Percentiles rank a stretch among this genome's conserved stretches.
Conservation (phyloP, 92 coral and sea anemone genomes). For the Epizoanthus scotinus region DNA sequence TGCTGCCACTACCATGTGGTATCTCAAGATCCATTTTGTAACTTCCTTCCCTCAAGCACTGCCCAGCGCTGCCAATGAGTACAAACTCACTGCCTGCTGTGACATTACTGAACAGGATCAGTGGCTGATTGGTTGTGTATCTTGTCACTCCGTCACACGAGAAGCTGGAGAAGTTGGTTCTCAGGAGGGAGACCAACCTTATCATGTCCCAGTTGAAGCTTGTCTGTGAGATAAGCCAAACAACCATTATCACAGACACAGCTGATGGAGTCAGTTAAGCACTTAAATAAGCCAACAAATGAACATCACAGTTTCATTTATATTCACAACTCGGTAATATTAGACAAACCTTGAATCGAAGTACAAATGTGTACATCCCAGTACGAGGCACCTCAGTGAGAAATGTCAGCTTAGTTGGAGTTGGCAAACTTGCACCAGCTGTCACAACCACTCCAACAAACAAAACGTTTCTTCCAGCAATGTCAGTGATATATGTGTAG, state of each 20-base stretch:
- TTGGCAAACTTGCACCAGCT: constrained; percentile 51
- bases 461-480: constrained; percentile 55
- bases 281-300: too few relatives aligned
- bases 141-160: constrained; percentile 66
- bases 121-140: constrained; percentile 54
- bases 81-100: constrained; percentile 57
- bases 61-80: constrained; percentile 60
- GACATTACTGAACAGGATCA: constrained; percentile 44
- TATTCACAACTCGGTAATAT: too few relatives aligned
- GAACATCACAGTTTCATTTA: too few relatives aligned
- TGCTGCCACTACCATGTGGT: constrained; percentile 59
- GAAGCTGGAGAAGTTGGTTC: constrained; percentile 65
- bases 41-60: constrained; percentile 68
- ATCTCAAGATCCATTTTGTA: constrained; percentile 64
- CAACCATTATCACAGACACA: too few relatives aligned
- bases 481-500: constrained; percentile 45
- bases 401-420: constrained; percentile 67
- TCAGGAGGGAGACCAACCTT: constrained; percentile 56
- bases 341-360: constrained; percentile 93
- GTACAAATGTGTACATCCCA: constrained; percentile 56
- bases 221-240: constrained; percentile 63
- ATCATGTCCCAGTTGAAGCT: constrained; percentile 64
- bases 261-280: too few relatives aligned
- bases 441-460: constrained; percentile 67
- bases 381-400: constrained; percentile 70